Base-by-base conservation (phyloP, 2,888 invertebrate genomes). In the Nomada fucata region DNA sequence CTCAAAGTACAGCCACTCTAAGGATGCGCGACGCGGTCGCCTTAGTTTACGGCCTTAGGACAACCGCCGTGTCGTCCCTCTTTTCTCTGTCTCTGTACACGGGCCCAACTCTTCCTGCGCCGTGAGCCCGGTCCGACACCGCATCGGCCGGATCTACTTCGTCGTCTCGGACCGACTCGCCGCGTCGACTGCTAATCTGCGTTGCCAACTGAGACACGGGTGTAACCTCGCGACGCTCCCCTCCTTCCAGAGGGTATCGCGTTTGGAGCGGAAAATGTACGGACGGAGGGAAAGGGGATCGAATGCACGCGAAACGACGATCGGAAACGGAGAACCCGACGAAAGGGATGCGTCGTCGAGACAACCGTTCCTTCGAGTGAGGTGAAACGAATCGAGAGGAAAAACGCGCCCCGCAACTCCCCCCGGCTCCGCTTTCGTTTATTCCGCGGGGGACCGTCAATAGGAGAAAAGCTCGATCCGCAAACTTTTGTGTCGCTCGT, bases 1-100 rank as follows among this genome's bases (percentile, higher is more conserved):
- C 83, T 86, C 85, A 86, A 90, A 89, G 86, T 82, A 83, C 82
- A 79, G 70, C 78, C 85, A 79, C 83, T 88, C 76, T 79, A 83
- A 89, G 89, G 88, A 89, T 84, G 80, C 85, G 85, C 78, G 82
- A 83, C 81, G 81, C 78, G 84, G 71, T 73, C 74, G 76, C 81
- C 84, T 84, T 83, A 76, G 76, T 85, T 85, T 83, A 79, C 76
- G 81, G 77, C 83, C 84, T 86, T 84, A 78, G 76, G 76, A 78
- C 70, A 87, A 83, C 83, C 77, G 70, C 59, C 84, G 73, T 11
- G 59, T 50, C 52, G 59, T 44, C 52, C 60, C 64, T 47, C 79
- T 57, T 65, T 72, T 50, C 44, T 68, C 57, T 68, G 60, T 73
- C 73, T 74, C 73, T 76, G 60, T 20, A 76, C 71, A 18, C 36